Evolutionary conservation across 2,797 vertebrate genomes (phyloP), one percentile per base, ranked within the genome.

Genomic region (Otolemur crassicaudatus): DNA sequence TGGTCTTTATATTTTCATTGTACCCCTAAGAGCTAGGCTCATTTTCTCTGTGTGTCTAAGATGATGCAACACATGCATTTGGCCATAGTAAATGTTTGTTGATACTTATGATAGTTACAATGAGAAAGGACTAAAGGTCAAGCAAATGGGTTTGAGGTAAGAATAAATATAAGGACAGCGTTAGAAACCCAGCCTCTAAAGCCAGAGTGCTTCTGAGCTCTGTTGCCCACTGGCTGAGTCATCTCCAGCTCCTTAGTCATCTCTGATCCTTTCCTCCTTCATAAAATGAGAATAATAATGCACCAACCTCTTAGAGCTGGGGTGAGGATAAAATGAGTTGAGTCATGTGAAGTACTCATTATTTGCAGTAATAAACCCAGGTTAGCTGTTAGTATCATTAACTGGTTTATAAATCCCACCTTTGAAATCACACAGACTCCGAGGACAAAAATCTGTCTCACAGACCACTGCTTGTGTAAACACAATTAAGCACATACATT

Each of bases 211-310:
- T 40, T 81, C 81, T 23, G 49, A 87, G 37, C 46, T 56, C 43
- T 3, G 7, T 20, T 34, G 23, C 40, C 23, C 17, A 63, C 31
- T 9, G 17, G 56, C 61, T 65, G 87, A 61, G 53, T 90, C 91
- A 60, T 37, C 61, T n/a, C 17, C 17, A 20, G 17, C 1, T 7
- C 29, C 46, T 63, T 22, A 37, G 13, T 58, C 43, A 40, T 27
- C 63, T 82, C 27, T 27, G 23, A 25, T 43, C 37, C 72, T 34
- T 61, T 72, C 53, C 10, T 70, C 40, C 0, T 4, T 7, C 0
- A 0, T 75, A 22, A 60, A n/a, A 16, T n/a, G 25, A 43, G 67
- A 61, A 12, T 20, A 58, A 29, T 23, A 56, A 17, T 3, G 37
- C 6, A 27, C 58, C 49, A 25, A 12, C 60, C 37, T 49, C 5